Conservation (phyloP, 2,888 invertebrate genomes). For the Exephanes ischioxanthus region DNA sequence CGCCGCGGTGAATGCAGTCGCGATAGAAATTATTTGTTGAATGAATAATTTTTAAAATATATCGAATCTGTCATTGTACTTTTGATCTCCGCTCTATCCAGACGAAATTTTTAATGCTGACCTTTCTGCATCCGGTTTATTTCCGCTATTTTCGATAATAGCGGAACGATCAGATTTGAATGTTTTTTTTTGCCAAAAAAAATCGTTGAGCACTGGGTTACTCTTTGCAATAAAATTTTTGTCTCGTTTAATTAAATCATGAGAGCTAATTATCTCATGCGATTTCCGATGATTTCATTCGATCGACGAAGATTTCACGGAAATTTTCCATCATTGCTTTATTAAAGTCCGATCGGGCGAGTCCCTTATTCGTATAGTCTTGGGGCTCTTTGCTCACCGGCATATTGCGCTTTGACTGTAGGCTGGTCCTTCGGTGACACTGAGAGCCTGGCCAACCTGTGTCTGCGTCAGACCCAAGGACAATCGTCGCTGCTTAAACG, state of each 20-base stretch:
- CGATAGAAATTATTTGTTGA: slow-evolving; percentile 36
- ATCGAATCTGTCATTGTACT: background rate
- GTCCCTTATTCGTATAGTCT: background rate
- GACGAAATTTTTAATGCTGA: background rate
- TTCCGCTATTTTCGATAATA: background rate
- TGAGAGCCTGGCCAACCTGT: slow-evolving; percentile 98
- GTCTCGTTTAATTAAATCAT: slow-evolving; percentile 4
- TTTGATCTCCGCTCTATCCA: background rate
- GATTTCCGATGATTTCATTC: slow-evolving; percentile 80
- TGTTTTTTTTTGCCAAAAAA: background rate
- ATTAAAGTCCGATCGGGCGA: background rate
- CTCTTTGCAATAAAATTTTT: slow-evolving; percentile 37
- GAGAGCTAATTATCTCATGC: slow-evolving; percentile 67
- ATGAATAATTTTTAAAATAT: slow-evolving; percentile 39
- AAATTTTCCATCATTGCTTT: background rate
- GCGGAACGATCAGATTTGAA: background rate
- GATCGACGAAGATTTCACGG: slow-evolving; percentile 5
- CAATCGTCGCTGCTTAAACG: slow-evolving; percentile 96
- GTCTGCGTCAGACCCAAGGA: slow-evolving; percentile 98
- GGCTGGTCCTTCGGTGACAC: slow-evolving; percentile 98
- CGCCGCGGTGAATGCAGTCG: slow-evolving; percentile 52
- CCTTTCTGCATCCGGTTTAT: background rate
- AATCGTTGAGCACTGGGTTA: background rate
- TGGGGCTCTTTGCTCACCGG: slow-evolving; percentile 89
- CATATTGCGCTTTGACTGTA: slow-evolving; percentile 99